Evolutionary conservation across 2,888 invertebrate genomes (phyloP), one percentile per base, ranked within the genome.

Genomic region (Lysandra bellargus): DNA sequence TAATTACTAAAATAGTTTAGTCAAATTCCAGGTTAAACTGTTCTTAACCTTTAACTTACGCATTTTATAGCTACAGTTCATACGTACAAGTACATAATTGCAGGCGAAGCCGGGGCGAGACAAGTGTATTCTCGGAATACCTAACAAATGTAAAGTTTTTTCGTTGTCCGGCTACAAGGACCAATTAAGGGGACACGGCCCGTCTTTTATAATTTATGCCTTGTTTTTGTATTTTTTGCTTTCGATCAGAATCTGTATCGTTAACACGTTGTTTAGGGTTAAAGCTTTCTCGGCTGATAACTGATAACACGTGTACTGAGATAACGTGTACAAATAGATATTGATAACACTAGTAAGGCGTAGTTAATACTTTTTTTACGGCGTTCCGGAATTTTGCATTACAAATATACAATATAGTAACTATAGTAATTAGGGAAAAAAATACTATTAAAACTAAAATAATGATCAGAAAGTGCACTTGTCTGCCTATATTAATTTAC

Each of bases 101-200:
- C 69, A 83, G 85, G 84, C 84, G 84, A 83, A 86, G 84, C 81
- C 83, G 82, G 85, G 88, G 86, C 86, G 89, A 89, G 89, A 91
- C 92, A 91, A 92, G 91, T 92, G 91, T 91, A 90, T 94, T 93
- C 94, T 89, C 86, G 90, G 93, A 94, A 94, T 94, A 91, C 92
- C 93, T 91, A 92, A 94, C 92, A 92, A 93, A 93, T 94, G 93
- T 93, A 86, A 88, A 87, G 91, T 92, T 92, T 92, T 92, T 92
- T 91, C 90, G 89, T 89, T 69, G 69, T 88, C 88, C 82, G 83
- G 85, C 89, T 85, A 93, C 93, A 93, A 90, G 91, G 91, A 89
- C 93, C 94, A 94, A 94, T 94, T 94, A 94, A 94, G 90, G 89
- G 86, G 88, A 89, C 89, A 89, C 88, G 87, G 85, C 83, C 83